Conservation (phyloP, 92 coral and sea anemone genomes). For the Virgularia gustaviana region DNA sequence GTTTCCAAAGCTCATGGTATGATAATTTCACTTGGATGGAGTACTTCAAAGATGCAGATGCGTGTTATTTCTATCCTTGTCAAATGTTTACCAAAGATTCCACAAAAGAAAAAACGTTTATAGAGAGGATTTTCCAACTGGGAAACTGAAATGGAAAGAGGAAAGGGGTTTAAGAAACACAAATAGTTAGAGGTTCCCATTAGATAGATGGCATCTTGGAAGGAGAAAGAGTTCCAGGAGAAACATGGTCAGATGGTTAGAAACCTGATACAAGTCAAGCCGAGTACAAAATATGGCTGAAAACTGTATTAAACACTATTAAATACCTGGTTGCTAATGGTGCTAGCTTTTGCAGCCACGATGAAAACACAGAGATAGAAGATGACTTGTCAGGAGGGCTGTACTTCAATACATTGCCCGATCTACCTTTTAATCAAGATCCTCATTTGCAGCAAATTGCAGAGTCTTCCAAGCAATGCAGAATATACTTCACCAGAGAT, state of each 20-base stretch:
- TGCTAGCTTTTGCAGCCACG: not conserved
- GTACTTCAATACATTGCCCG: slow-evolving; percentile 10
- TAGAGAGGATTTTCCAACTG: slow-evolving; percentile 52
- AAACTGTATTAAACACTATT: slow-evolving; percentile 13
- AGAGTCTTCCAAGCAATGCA: not conserved
- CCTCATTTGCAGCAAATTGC: slow-evolving; percentile 6
- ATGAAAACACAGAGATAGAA: not conserved
- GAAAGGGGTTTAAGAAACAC: slow-evolving; percentile 53
- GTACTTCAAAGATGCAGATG: slow-evolving; percentile 46
- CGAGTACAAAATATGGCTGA: slow-evolving; percentile 28
- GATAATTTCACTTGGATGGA: slow-evolving; percentile 49
- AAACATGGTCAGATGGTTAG: slow-evolving; percentile 26
- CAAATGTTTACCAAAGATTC: slow-evolving; percentile 46
- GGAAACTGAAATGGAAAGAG: slow-evolving; percentile 55
- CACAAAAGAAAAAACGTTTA: slow-evolving; percentile 49
- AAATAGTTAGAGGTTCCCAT: slow-evolving; percentile 22
- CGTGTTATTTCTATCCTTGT: slow-evolving; percentile 58
- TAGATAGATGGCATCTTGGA: slow-evolving; percentile 40
- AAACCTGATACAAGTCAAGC: slow-evolving; percentile 29
- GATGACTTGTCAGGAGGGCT: slow-evolving; percentile 3
- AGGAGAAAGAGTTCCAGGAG: slow-evolving; percentile 21
- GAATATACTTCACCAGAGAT: slow-evolving; percentile 18
- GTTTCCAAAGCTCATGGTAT: slow-evolving; percentile 58
- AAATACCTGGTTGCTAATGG: slow-evolving; percentile 33
- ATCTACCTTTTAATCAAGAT: slow-evolving; percentile 4